These are phyloP conservation scores for Conomelus anceps DNA, from an alignment of 2,888 invertebrate species.

Conservation along the genomic window DNA sequence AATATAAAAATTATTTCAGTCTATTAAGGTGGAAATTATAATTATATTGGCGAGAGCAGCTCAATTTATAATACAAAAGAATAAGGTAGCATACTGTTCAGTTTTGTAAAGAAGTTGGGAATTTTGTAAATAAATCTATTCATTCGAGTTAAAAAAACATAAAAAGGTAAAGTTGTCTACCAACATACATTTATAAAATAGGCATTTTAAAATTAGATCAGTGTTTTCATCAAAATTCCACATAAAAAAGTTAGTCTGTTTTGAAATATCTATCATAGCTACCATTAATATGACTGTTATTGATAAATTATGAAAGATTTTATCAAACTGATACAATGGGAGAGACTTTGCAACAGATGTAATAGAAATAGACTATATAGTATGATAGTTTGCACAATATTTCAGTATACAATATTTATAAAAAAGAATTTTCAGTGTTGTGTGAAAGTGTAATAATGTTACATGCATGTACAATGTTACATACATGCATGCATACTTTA, in stretches of 20 bases:
- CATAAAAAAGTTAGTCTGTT: neutral
- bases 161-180: too few species aligned
- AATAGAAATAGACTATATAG: neutral
- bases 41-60: too few species aligned
- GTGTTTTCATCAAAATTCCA: neutral
- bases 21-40: neutral
- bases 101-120: too few species aligned
- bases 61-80: too few species aligned
- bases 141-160: too few species aligned
- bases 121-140: too few species aligned
- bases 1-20: neutral
- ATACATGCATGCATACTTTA: too few species aligned
- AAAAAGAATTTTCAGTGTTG: neutral
- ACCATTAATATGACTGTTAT: neutral
- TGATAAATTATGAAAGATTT: neutral
- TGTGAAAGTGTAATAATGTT: neutral
- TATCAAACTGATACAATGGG: neutral
- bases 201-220: too few species aligned
- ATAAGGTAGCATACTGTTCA: too few species aligned
- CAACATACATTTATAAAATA: too few species aligned
- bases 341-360: neutral
- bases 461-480: neutral
- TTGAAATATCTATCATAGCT: neutral
- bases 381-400: neutral
- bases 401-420: neutral